Conservation (phyloP, 2,888 invertebrate species). For the Xanthorhoe spadicearia region DNA sequence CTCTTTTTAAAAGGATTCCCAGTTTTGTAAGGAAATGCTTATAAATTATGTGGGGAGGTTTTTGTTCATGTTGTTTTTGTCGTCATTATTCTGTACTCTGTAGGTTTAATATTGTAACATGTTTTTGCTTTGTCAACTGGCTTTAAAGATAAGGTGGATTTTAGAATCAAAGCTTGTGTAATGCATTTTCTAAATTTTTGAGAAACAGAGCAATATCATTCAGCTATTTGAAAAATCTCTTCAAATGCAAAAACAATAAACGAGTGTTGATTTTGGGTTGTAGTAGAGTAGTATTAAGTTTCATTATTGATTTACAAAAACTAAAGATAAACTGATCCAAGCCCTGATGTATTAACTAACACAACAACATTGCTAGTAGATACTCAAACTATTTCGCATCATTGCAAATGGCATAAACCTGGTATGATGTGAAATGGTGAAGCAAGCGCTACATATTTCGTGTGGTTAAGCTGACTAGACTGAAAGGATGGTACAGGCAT, state of each 20-base stretch:
- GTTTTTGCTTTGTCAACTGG: not conserved
- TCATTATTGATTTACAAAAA: too few species aligned
- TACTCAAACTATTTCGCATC: too few species aligned
- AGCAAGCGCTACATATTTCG: not conserved
- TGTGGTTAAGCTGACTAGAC: not conserved
- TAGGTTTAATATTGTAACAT: not conserved
- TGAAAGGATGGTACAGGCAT: not conserved
- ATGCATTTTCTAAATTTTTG: not conserved
- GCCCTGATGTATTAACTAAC: too few species aligned
- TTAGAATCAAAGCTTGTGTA: not conserved
- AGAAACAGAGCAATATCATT: too few species aligned
- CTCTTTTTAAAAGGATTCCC: conserved; percentile 25
- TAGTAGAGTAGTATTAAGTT: too few species aligned
- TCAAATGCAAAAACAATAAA: too few species aligned
- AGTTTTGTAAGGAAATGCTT: conserved; percentile 27
- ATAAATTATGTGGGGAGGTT: conserved; percentile 18
- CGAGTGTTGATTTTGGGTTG: too few species aligned
- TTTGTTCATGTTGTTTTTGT: not conserved
- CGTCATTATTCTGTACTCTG: not conserved
- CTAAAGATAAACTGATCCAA: too few species aligned
- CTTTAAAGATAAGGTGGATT: not conserved
- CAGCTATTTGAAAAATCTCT: too few species aligned
- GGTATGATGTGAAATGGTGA: too few species aligned
- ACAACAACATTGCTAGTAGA: too few species aligned
- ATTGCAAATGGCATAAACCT: too few species aligned